Evolutionary conservation across 1,140 invertebrate species (phyloP).

Genomic region (Procambarus clarkii): DNA sequence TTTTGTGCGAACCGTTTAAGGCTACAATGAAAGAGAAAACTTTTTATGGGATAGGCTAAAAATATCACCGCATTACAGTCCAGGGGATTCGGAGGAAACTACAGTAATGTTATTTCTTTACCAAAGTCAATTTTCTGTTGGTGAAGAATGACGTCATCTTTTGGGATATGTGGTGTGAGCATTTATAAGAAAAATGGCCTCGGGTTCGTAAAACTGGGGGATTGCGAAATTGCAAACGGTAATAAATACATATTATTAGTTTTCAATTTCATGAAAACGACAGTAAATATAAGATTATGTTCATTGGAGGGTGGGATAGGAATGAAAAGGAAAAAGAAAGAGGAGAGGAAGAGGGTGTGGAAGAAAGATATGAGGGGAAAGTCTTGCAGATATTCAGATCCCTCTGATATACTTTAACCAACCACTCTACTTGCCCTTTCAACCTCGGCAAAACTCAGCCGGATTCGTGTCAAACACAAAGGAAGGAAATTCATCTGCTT

Average conservation of each 20-base stretch:
- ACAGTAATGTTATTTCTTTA: constrained; percentile 70
- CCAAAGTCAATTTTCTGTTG: constrained; percentile 69
- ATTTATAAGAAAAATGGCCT: constrained; percentile 53
- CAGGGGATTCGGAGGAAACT: constrained; percentile 65
- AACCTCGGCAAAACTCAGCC: too few species aligned
- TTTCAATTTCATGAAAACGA: constrained; percentile 40
- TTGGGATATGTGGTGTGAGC: constrained; percentile 21
- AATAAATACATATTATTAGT: constrained; percentile 40
- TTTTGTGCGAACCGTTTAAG: constrained; percentile 67
- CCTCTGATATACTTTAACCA: too few species aligned
- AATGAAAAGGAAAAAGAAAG: neutral
- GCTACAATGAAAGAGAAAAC: constrained; percentile 68
- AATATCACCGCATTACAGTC: constrained; percentile 68
- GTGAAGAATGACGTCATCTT: constrained; percentile 57
- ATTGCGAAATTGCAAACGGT: constrained; percentile 20
- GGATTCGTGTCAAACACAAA: too few species aligned
- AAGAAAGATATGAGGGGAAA: too few species aligned
- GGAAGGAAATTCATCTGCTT: too few species aligned
- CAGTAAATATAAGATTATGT: constrained; percentile 27
- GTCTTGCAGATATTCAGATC: too few species aligned
- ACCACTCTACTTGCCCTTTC: too few species aligned
- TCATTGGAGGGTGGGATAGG: neutral
- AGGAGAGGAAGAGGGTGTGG: too few species aligned
- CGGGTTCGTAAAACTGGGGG: constrained; percentile 24
- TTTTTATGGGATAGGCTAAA: constrained; percentile 69